phyloP scores from a whole-genome alignment of 2,113 vertebrate genomes.

The Raja brachyura region DNA sequence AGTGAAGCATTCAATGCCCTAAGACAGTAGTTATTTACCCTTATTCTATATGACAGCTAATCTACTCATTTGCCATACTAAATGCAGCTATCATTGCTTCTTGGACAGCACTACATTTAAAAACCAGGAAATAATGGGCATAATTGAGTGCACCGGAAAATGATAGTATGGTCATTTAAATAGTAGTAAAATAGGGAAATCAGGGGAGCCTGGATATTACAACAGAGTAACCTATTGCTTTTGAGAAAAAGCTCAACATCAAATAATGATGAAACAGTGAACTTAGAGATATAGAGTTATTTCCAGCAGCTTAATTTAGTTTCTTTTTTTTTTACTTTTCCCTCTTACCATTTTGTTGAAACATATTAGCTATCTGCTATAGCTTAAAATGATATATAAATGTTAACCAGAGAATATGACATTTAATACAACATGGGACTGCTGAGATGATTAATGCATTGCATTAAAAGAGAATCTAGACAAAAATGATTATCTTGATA shows the following conservation, averaged over 20 bases:
- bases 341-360: too few species aligned
- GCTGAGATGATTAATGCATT: too few species aligned
- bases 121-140: neutral
- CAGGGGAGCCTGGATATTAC: neutral
- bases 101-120: slow-evolving; percentile 6
- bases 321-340: neutral
- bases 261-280: neutral
- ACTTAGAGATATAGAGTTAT: neutral
- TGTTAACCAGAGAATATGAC: too few species aligned
- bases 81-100: neutral
- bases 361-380: too few species aligned
- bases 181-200: neutral
- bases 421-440: too few species aligned
- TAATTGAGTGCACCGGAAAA: slow-evolving; percentile 3
- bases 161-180: neutral
- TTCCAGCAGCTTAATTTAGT: neutral
- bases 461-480: too few species aligned
- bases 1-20: neutral
- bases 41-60: neutral
- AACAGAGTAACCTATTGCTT: neutral
- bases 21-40: neutral
- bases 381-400: too few species aligned
- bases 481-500: too few species aligned
- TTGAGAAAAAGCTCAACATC: neutral
- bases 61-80: neutral